Evolutionary conservation across 2,797 vertebrate genomes (phyloP).

Genomic region (Benthosema pterotum): DNA sequence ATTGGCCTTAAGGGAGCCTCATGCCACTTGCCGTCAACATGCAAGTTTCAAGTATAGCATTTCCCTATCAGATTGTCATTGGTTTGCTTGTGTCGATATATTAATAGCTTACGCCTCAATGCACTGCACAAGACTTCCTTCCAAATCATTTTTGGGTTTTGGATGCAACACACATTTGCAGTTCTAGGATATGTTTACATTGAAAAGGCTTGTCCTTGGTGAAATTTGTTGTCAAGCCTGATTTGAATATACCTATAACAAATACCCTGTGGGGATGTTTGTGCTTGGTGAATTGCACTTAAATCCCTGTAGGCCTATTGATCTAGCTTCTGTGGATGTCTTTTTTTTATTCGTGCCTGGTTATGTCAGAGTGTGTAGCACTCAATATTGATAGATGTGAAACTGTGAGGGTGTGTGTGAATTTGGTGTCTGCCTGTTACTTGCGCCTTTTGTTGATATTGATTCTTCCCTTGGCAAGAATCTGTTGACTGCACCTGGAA

Average conservation of each 20-base stretch:
- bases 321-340: conserved; percentile 48
- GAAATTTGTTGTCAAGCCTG: conserved; percentile 42
- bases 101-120: conserved; percentile 17
- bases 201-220: conserved; percentile 42
- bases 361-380: conserved; percentile 50
- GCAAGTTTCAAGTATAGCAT: conserved; percentile 19
- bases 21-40: conserved; percentile 9
- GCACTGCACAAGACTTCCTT: conserved; percentile 17
- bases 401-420: conserved; percentile 44
- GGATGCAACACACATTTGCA: conserved; percentile 19
- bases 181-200: conserved; percentile 35
- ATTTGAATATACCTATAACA: conserved; percentile 33
- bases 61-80: conserved; percentile 23
- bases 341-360: conserved; percentile 35
- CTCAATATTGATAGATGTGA: conserved; percentile 51
- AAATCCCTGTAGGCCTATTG: conserved; percentile 39
- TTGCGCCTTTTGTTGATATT: conserved; percentile 59
- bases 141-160: conserved; percentile 33
- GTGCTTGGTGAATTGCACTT: conserved; percentile 53
- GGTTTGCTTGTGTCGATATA: conserved; percentile 22
- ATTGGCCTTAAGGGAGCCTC: conserved; percentile 53
- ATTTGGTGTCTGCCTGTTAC: conserved; percentile 43
- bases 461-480: conserved; percentile 39
- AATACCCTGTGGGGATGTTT: conserved; percentile 36
- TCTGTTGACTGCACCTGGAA: conserved; percentile 27